Percentiles rank a stretch among this genome's conserved stretches.
Evolutionary conservation across 2,797 vertebrate genomes (phyloP).

Genomic region (Urophycis tenuis): DNA sequence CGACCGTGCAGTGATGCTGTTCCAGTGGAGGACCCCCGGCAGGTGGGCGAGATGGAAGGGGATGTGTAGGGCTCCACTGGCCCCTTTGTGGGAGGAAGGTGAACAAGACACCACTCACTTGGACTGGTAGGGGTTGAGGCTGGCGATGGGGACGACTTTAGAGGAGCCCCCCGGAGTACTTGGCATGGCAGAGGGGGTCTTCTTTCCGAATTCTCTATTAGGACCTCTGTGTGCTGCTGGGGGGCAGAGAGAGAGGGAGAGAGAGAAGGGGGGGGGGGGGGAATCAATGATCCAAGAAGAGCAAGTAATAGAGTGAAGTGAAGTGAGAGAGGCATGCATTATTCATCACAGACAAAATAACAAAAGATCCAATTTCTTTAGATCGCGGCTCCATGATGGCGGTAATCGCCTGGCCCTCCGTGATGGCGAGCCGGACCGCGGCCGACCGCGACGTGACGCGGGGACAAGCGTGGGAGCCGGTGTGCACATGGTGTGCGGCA

Average conservation of each 20-base stretch:
- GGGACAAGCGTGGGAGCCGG: neutral
- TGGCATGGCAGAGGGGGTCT: conserved; percentile 42
- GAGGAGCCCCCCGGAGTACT: conserved; percentile 76
- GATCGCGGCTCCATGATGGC: conserved; percentile 39
- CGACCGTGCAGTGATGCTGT: neutral
- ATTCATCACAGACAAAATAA: conserved; percentile 51
- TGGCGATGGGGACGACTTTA: conserved; percentile 91
- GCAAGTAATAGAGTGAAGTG: conserved; percentile 39
- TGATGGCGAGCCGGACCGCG: conserved; percentile 16
- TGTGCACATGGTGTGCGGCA: conserved; percentile 17
- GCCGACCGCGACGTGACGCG: conserved; percentile 16
- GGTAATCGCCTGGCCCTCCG: neutral
- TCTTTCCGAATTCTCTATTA: conserved; percentile 74
- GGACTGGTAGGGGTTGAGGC: conserved; percentile 95
- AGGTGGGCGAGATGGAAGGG: neutral
- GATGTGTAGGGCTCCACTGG: neutral
- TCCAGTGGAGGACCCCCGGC: neutral
- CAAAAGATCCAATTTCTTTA: conserved; percentile 53
- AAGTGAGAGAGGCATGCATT: conserved; percentile 45
- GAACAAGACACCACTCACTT: conserved; percentile 81
- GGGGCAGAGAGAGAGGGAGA: neutral
- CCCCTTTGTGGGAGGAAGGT: neutral
- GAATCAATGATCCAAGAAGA: conserved; percentile 46
- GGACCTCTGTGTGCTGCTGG: conserved; percentile 63
- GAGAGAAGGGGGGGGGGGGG: conserved; percentile 18